These are phyloP conservation scores for Ammodytes dubius DNA, from an alignment of 2,113 vertebrate species.

Conservation along the genomic window DNA sequence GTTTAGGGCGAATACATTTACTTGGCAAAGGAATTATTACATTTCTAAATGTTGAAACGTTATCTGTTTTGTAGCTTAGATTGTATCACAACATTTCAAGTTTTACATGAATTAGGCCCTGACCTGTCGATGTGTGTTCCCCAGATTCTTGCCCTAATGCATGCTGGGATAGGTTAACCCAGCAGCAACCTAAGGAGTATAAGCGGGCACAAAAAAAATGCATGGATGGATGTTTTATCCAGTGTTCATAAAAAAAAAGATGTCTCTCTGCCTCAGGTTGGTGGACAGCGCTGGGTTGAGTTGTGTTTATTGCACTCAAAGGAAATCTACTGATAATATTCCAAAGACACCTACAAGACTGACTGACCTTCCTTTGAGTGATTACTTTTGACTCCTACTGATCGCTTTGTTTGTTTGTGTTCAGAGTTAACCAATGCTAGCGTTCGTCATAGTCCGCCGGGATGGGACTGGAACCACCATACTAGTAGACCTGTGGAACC, in stretches of 20 bases:
- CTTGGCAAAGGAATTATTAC: not conserved
- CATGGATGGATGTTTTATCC: constrained; percentile 41
- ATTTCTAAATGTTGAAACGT: not conserved
- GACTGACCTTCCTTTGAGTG: constrained; percentile 77
- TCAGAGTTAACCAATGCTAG: constrained; percentile 50
- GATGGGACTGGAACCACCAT: constrained; percentile 81
- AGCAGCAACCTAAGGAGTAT: not conserved
- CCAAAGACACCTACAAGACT: constrained; percentile 66
- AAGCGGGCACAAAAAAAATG: constrained; percentile 31
- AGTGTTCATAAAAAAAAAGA: constrained; percentile 33
- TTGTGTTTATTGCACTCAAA: constrained; percentile 78
- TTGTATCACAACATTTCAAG: constrained; percentile 6
- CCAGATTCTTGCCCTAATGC: constrained; percentile 28
- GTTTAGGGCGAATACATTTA: constrained; percentile 23
- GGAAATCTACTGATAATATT: constrained; percentile 83
- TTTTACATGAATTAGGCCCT: not conserved
- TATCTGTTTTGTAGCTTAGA: constrained; percentile 12
- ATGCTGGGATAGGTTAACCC: constrained; percentile 37
- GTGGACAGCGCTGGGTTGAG: constrained; percentile 63
- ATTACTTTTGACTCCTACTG: constrained; percentile 76
- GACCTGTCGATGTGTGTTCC: constrained; percentile 18
- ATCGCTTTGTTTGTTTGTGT: constrained; percentile 67
- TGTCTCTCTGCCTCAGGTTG: constrained; percentile 75
- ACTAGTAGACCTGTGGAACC: constrained; percentile 69
- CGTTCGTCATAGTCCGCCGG: constrained; percentile 69